Base-by-base conservation (phyloP, 2,888 invertebrate species). In the Kuschelorhynchus macadamiae region DNA sequence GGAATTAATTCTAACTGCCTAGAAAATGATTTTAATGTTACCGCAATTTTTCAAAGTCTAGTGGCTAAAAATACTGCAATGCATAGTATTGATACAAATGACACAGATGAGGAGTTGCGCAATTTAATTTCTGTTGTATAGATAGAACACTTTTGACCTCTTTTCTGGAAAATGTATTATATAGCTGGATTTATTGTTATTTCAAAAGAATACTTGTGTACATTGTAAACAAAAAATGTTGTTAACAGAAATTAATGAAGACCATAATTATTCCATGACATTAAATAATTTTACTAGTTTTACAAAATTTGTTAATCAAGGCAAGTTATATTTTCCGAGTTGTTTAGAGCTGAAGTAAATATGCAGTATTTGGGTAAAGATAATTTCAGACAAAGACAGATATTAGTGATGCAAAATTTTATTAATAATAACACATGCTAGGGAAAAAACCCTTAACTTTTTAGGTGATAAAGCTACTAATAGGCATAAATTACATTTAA, bases 291-390 rank as follows among this genome's bases (percentile, higher is more conserved):
- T 36, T 36, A 32, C 39, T 16, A 42, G 49, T 50, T 65, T 65
- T 65, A 49, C 65, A 32, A 65, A 41, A 59, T 65, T 65, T 59
- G 18, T 65, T 33, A 50, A 21, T 50, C 17, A 52, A 7, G 65
- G 65, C 9, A 65, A 65, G 59, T 50, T 65, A 52, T 65, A 50
- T 44, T 59, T 65, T 52, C 65, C 65, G 4, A 52, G 33, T 33
- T 11, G 16, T 11, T 25, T 14, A 49, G n/a, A n/a, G n/a, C n/a
- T n/a, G n/a, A n/a, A n/a, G n/a, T n/a, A n/a, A n/a, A n/a, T n/a
- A n/a, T n/a, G n/a, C n/a, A n/a, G n/a, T n/a, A n/a, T n/a, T n/a
- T n/a, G n/a, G n/a, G n/a, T n/a, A n/a, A n/a, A n/a, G n/a, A n/a
- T n/a, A n/a, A n/a, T n/a, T n/a, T n/a, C n/a, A n/a, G n/a, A n/a